A percentile compares a stretch with the other conserved stretches of the same genome.
Conservation (phyloP, 1,140 invertebrate genomes). For the Parapsyche elsis region DNA sequence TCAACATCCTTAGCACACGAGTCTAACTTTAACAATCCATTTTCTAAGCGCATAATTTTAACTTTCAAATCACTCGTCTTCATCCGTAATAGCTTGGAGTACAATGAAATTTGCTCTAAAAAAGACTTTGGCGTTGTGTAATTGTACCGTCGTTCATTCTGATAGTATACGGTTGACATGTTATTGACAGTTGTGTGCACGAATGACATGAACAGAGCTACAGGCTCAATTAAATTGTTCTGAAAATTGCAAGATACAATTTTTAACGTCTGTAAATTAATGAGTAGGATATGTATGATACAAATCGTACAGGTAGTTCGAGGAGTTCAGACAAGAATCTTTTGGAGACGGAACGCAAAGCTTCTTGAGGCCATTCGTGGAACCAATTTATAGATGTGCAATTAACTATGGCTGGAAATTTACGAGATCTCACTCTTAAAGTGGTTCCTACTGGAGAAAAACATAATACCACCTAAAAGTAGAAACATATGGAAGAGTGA, state of each 20-base stretch:
- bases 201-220: slow-evolving; percentile 90
- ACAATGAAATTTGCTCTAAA: slow-evolving; percentile 92
- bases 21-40: slow-evolving; percentile 87
- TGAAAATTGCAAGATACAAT: slow-evolving; percentile 56
- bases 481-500: slow-evolving; percentile 18
- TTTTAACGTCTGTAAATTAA: not conserved
- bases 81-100: slow-evolving; percentile 81
- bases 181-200: slow-evolving; percentile 90
- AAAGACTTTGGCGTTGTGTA: slow-evolving; percentile 97
- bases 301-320: slow-evolving; percentile 70
- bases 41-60: slow-evolving; percentile 85
- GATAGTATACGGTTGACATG: slow-evolving; percentile 83
- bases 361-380: slow-evolving; percentile 94
- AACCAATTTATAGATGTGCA: slow-evolving; percentile 96
- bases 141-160: slow-evolving; percentile 92
- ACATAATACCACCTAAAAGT: slow-evolving; percentile 78
- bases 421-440: slow-evolving; percentile 83
- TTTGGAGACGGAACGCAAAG: slow-evolving; percentile 87
- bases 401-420: slow-evolving; percentile 95
- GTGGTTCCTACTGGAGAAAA: slow-evolving; percentile 93
- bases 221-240: slow-evolving; percentile 70
- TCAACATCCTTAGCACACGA: slow-evolving; percentile 84
- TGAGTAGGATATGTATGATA: not conserved
- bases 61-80: slow-evolving; percentile 83
- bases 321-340: slow-evolving; percentile 84